Percentiles rank a stretch among this genome's conserved stretches.
Conservation (phyloP, 2,797 vertebrate species). For the Semotilus atromaculatus region DNA sequence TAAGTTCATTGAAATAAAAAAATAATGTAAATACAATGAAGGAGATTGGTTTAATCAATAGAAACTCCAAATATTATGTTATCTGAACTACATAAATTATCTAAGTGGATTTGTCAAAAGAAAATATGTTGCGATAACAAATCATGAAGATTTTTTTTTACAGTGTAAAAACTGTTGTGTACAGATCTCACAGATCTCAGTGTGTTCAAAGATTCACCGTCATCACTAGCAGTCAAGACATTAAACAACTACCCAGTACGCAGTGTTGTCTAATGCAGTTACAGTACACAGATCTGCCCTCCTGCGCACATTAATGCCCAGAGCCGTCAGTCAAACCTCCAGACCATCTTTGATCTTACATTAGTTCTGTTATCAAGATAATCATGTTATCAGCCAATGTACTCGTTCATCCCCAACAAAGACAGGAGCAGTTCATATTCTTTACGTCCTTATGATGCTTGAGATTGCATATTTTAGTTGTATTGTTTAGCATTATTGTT, state of each 20-base stretch:
- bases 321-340: constrained; percentile 22
- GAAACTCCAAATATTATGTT: too few relatives aligned
- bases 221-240: constrained; percentile 2
- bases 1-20: too few relatives aligned
- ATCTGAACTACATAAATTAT: too few relatives aligned
- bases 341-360: constrained; percentile 61
- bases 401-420: constrained; percentile 38
- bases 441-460: neutral
- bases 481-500: neutral
- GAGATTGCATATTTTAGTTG: neutral
- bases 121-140: too few relatives aligned
- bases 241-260: neutral
- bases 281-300: constrained; percentile 15
- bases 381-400: constrained; percentile 43
- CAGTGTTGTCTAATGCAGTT: neutral
- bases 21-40: too few relatives aligned
- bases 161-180: too few relatives aligned
- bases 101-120: too few relatives aligned
- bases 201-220: neutral
- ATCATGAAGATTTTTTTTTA: too few relatives aligned
- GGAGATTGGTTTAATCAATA: too few relatives aligned
- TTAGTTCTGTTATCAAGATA: constrained; percentile 52
- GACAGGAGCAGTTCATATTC: constrained; percentile 10
- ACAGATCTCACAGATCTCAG: too few relatives aligned
- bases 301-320: constrained; percentile 30